Conservation (phyloP, 2,113 vertebrate genomes). For the Oceanodroma tethys region DNA sequence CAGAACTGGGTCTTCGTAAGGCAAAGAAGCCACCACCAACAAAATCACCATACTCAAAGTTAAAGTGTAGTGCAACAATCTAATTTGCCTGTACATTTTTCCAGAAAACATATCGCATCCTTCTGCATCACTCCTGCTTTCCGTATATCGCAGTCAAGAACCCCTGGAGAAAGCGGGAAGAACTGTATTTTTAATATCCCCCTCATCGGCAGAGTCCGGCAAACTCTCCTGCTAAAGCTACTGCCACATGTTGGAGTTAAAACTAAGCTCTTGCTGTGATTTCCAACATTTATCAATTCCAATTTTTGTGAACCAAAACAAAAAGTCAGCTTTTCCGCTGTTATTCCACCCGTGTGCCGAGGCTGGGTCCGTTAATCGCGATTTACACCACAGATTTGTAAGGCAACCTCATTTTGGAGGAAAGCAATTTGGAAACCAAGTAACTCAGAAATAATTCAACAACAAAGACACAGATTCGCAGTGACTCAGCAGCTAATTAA, state of each 20-base stretch:
- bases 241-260: neutral
- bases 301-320: neutral
- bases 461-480: neutral
- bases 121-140: neutral
- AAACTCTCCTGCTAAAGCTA: neutral
- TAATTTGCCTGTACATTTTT: accelerated
- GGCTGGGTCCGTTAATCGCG: neutral
- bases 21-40: neutral
- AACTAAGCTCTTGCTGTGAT: neutral
- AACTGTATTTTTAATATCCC: too few relatives aligned
- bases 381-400: too few relatives aligned
- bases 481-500: neutral
- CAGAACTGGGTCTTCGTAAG: neutral
- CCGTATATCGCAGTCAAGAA: accelerated
- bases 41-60: accelerated
- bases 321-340: accelerated
- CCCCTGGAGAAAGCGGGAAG: accelerated
- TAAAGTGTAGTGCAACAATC: accelerated
- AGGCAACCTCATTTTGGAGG: neutral
- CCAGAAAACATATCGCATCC: accelerated
- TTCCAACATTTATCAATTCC: neutral
- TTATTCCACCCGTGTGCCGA: accelerated
- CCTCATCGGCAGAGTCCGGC: accelerated
- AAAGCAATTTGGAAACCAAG: neutral
- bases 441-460: neutral